These are phyloP conservation scores for Oryctolagus cuniculus DNA, from an alignment of 2,113 vertebrate species.

Conservation along the genomic window DNA sequence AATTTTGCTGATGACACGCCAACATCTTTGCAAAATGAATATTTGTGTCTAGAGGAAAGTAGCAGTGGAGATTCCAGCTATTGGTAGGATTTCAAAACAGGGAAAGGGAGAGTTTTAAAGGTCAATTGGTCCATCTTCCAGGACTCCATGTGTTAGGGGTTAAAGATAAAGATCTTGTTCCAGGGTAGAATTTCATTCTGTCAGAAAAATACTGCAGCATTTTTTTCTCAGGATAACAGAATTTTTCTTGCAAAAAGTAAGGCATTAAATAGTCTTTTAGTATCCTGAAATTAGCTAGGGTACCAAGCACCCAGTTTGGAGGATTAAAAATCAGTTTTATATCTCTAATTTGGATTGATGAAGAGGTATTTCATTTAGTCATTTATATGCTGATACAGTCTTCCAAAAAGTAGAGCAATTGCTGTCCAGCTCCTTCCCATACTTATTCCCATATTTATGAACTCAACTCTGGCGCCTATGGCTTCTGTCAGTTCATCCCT, in stretches of 20 bases:
- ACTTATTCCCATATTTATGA: not conserved
- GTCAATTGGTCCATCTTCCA: not conserved
- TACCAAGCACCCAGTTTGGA: not conserved
- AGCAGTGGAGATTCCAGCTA: slow-evolving; percentile 46
- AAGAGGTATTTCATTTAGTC: slow-evolving; percentile 1
- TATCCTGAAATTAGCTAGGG: not conserved
- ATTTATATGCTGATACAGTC: not conserved
- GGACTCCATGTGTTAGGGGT: not conserved
- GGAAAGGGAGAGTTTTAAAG: slow-evolving; percentile 50
- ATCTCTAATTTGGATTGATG: not conserved
- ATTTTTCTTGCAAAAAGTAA: not conserved
- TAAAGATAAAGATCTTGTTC: not conserved
- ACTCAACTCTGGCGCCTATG: not conserved
- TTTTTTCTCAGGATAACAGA: not conserved
- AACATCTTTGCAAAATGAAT: slow-evolving; percentile 72
- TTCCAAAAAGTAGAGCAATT: not conserved
- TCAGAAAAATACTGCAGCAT: not conserved
- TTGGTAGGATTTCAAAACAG: slow-evolving; percentile 70
- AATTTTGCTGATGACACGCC: slow-evolving; percentile 70
- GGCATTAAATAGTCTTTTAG: not conserved
- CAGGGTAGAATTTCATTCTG: not conserved
- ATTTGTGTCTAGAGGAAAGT: slow-evolving; percentile 64
- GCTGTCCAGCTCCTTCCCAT: not conserved
- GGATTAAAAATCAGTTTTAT: not conserved
- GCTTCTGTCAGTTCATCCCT: not conserved